Percentiles rank a stretch among this genome's conserved stretches.
Evolutionary conservation across 2,797 vertebrate species (phyloP).

Genomic region (Catamblyrhynchus diadema): DNA sequence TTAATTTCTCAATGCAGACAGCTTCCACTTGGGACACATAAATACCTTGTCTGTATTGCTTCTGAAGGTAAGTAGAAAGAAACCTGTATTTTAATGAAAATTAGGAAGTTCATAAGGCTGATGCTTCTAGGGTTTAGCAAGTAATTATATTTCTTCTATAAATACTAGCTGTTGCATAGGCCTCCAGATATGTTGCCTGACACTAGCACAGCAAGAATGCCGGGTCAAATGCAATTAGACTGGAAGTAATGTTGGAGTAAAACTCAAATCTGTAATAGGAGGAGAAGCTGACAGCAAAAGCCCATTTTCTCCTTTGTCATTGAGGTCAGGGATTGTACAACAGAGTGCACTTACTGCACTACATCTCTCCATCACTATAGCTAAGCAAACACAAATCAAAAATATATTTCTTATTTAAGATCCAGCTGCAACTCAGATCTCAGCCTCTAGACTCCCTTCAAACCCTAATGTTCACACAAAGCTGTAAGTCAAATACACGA

Average conservation of each 20-base stretch:
- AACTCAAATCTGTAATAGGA: conserved; percentile 49
- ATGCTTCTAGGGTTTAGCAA: background rate
- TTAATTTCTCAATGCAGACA: background rate
- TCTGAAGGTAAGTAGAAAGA: background rate
- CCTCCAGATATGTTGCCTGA: conserved; percentile 20
- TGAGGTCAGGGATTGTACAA: conserved; percentile 31
- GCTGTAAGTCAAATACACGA: background rate
- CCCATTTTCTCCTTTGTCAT: conserved; percentile 34
- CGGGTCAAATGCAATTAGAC: conserved; percentile 54
- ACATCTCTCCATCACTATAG: background rate
- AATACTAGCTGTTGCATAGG: conserved; percentile 14
- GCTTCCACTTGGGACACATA: background rate
- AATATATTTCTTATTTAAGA: conserved; percentile 46
- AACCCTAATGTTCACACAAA: background rate
- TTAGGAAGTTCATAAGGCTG: background rate
- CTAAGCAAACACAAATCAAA: conserved; percentile 23
- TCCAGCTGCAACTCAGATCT: background rate
- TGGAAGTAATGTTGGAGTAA: conserved; percentile 64
- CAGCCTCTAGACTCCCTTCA: background rate
- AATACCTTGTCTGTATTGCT: background rate
- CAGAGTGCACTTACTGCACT: conserved; percentile 22
- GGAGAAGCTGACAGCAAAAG: conserved; percentile 61
- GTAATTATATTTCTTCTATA: conserved; percentile 1
- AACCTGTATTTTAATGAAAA: background rate
- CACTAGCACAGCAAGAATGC: conserved; percentile 1